Conservation (phyloP, 2,888 invertebrate genomes). For the Caenorhabditis sp. region DNA sequence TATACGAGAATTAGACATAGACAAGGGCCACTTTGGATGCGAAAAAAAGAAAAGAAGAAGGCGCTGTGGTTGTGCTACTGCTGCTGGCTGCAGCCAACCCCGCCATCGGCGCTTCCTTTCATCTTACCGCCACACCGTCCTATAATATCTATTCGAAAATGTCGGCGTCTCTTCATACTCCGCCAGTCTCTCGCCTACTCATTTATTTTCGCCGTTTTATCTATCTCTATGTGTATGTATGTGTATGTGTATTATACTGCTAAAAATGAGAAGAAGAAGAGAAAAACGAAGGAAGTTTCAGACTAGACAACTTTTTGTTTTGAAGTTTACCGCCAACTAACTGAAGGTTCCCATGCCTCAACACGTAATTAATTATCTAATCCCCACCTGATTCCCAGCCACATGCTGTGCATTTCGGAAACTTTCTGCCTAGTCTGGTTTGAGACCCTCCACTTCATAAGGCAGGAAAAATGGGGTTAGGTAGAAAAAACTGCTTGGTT, state of each 20-base stretch:
- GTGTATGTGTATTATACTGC: slow-evolving; percentile 1
- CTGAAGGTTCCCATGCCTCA: background rate
- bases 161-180: background rate
- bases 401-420: slow-evolving; percentile 4
- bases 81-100: no score
- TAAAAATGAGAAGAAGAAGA: background rate
- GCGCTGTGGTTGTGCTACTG: background rate
- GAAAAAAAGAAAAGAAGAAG: slow-evolving; percentile 10
- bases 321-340: slow-evolving; percentile 1
- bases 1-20: background rate
- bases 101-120: slow-evolving; percentile 7
- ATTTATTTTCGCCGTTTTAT: background rate
- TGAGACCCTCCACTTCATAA: no score
- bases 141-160: slow-evolving; percentile 14
- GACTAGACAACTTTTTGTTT: background rate
- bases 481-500: no score
- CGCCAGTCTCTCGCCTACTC: slow-evolving; percentile 1
- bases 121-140: slow-evolving; percentile 3
- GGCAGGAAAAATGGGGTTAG: no score
- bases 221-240: slow-evolving; percentile 1
- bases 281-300: background rate
- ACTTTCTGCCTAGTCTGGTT: no score
- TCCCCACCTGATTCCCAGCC: background rate
- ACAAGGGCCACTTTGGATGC: background rate
- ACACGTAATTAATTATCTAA: background rate